phyloP scores from a whole-genome alignment of 35 echinoderm and acorn worm genomes.

The Hemicentrotus pulcherrimus region DNA sequence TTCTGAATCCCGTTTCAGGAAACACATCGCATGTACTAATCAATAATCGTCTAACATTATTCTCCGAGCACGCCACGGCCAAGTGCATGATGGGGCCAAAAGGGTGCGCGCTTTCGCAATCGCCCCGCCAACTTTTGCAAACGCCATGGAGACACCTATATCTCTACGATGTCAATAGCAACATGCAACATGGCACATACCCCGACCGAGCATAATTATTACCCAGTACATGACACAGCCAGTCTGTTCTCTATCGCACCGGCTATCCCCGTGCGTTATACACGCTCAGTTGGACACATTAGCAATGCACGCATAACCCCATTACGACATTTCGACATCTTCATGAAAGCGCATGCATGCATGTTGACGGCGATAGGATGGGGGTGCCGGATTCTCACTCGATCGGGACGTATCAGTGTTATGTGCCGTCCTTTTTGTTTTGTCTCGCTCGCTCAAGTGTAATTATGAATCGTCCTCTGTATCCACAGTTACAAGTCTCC shows the following conservation, averaged over 20 bases:
- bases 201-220: not conserved
- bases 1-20: not conserved
- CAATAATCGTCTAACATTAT: not conserved
- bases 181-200: not conserved
- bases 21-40: not conserved
- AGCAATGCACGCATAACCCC: constrained; percentile 8
- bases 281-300: not conserved
- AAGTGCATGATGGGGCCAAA: not conserved
- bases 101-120: not conserved
- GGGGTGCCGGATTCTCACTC: not conserved
- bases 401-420: not conserved
- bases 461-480: constrained; percentile 2
- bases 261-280: not conserved
- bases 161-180: not conserved
- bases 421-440: not conserved
- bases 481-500: not conserved
- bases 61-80: not conserved
- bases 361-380: not conserved
- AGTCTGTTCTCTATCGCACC: not conserved
- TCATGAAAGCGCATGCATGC: not conserved
- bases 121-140: not conserved
- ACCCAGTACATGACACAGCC: not conserved
- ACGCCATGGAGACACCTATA: not conserved
- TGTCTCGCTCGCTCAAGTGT: not conserved
- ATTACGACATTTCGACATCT: not conserved